A percentile compares a stretch with the other conserved stretches of the same genome.
Conservation (phyloP, 2,888 invertebrate species). For the Sarcophaga variegata region DNA sequence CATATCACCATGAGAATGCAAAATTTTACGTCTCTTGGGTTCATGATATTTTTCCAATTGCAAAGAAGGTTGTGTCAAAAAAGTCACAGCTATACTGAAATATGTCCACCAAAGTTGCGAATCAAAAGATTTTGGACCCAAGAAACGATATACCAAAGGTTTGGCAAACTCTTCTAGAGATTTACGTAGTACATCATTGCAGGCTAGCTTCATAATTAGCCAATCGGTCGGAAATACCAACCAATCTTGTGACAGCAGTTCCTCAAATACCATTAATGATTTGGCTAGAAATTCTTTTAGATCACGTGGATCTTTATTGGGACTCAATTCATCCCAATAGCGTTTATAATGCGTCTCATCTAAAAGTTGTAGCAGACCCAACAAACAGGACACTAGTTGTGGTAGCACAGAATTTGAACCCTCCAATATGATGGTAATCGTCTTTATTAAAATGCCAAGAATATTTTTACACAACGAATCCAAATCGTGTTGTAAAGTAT, state of each 20-base stretch:
- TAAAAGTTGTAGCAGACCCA: slow-evolving; percentile 92
- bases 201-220: slow-evolving; percentile 94
- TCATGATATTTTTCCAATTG: slow-evolving; percentile 92
- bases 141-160: slow-evolving; percentile 91
- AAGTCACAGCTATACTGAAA: slow-evolving; percentile 90
- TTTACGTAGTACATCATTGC: slow-evolving; percentile 92
- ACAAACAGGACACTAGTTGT: slow-evolving; percentile 92
- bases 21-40: slow-evolving; percentile 89
- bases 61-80: slow-evolving; percentile 90
- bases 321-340: slow-evolving; percentile 90
- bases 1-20: slow-evolving; percentile 93
- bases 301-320: slow-evolving; percentile 87
- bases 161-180: slow-evolving; percentile 94
- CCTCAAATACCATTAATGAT: slow-evolving; percentile 85
- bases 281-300: slow-evolving; percentile 93
- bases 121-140: slow-evolving; percentile 89
- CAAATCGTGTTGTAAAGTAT: slow-evolving; percentile 87
- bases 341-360: slow-evolving; percentile 94
- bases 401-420: slow-evolving; percentile 87
- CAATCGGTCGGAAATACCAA: slow-evolving; percentile 91
- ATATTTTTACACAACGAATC: slow-evolving; percentile 91
- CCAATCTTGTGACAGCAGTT: slow-evolving; percentile 81
- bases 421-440: slow-evolving; percentile 91
- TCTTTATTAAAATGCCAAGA: slow-evolving; percentile 92
- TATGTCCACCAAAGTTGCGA: slow-evolving; percentile 90